phyloP scores from a whole-genome alignment of 1,140 invertebrate genomes.

The Parapsyche elsis region DNA sequence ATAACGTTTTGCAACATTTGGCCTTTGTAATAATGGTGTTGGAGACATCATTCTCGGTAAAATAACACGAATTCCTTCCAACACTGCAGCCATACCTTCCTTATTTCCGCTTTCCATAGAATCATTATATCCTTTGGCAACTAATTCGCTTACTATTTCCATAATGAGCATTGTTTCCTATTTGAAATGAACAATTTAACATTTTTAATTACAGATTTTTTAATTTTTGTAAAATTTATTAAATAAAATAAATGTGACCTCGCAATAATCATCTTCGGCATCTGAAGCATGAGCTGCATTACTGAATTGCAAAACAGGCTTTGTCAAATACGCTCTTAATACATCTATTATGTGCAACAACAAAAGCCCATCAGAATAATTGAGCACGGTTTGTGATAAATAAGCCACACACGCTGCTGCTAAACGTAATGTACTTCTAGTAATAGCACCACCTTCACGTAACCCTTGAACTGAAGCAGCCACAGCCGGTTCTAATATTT shows the following conservation, averaged over 20 bases:
- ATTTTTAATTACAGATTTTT: not conserved
- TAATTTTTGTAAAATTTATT: not conserved
- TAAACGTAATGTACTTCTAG: constrained; percentile 33
- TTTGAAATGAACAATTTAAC: not conserved
- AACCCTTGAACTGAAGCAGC: constrained; percentile 20
- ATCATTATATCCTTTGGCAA: constrained; percentile 44
- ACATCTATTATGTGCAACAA: constrained; percentile 23
- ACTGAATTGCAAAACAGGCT: constrained; percentile 31
- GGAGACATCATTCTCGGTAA: constrained; percentile 48
- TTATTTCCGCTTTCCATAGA: constrained; percentile 29
- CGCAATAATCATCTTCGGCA: constrained; percentile 54
- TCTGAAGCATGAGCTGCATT: constrained; percentile 39
- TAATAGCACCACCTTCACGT: not conserved
- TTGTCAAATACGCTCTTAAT: constrained; percentile 19
- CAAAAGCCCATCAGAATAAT: constrained; percentile 22
- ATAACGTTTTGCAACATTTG: constrained; percentile 47
- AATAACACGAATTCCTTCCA: constrained; percentile 40
- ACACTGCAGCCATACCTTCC: constrained; percentile 36
- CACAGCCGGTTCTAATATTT: constrained; percentile 41
- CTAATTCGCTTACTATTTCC: constrained; percentile 50
- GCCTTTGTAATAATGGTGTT: constrained; percentile 45
- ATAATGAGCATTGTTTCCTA: constrained; percentile 51
- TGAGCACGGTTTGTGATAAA: constrained; percentile 38
- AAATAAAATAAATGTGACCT: constrained; percentile 30
- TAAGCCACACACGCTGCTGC: constrained; percentile 41